phyloP scores from a whole-genome alignment of 1,140 invertebrate genomes.

The Leucophenga varia region DNA sequence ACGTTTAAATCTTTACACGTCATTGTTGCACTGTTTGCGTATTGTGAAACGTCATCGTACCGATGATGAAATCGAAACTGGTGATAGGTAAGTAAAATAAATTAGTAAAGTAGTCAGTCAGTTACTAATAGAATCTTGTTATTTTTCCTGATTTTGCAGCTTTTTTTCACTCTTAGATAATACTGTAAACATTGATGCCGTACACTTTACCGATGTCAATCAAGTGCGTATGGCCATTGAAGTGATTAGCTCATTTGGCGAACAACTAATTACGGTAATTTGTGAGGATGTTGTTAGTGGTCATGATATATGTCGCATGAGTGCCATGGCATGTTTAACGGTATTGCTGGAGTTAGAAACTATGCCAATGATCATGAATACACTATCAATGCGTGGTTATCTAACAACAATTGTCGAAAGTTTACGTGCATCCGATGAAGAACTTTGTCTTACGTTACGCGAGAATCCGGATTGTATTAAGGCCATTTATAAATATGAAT shows the following conservation, averaged over 20 bases:
- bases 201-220: conserved; percentile 9
- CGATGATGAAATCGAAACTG: conserved; percentile 31
- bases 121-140: not conserved
- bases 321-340: conserved; percentile 79
- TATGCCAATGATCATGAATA: conserved; percentile 69
- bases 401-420: conserved; percentile 81
- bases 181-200: conserved; percentile 42
- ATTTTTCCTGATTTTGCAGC: conserved; percentile 13
- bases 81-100: conserved; percentile 32
- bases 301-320: conserved; percentile 86
- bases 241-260: conserved; percentile 71
- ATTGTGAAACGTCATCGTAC: conserved; percentile 63
- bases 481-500: conserved; percentile 83
- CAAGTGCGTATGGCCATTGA: conserved; percentile 53
- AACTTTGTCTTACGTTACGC: conserved; percentile 70
- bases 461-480: conserved; percentile 70
- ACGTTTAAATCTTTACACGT: conserved; percentile 80
- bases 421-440: conserved; percentile 72
- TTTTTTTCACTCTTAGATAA: conserved; percentile 65
- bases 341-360: conserved; percentile 75
- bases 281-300: conserved; percentile 84
- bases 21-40: conserved; percentile 74
- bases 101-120: not conserved
- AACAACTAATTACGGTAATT: conserved; percentile 79
- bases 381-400: conserved; percentile 77